phyloP scores from a whole-genome alignment of 2,888 invertebrate species.

The Drosophila meridionalis region DNA sequence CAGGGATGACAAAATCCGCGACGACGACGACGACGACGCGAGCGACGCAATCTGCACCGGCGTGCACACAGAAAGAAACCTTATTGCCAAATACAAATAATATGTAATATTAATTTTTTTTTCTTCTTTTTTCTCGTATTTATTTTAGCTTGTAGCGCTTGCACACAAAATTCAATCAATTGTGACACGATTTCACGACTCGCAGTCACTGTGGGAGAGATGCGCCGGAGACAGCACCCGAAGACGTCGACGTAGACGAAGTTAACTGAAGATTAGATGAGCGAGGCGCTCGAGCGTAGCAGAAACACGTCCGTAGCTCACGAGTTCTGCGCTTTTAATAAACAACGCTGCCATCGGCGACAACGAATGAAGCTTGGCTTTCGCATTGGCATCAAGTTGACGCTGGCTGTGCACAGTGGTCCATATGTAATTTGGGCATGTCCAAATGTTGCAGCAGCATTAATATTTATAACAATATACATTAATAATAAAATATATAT shows the following conservation, averaged over 20 bases:
- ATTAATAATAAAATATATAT: no score
- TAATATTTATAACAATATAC: background rate
- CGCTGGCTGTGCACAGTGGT: conserved; percentile 44
- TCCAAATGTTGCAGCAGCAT: background rate
- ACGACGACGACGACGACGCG: conserved; percentile 23
- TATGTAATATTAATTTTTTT: conserved; percentile 67
- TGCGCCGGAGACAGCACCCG: conserved; percentile 38
- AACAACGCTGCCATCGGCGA: conserved; percentile 67
- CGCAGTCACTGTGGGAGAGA: conserved; percentile 37
- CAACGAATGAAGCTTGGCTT: conserved; percentile 66
- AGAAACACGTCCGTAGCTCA: conserved; percentile 82
- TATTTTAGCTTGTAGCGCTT: conserved; percentile 46
- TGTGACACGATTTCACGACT: conserved; percentile 79
- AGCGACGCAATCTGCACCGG: conserved; percentile 48
- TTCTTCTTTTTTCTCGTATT: conserved; percentile 43
- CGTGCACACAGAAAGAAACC: conserved; percentile 49
- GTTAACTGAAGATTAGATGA: conserved; percentile 45
- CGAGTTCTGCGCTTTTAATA: conserved; percentile 83
- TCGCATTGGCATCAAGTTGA: conserved; percentile 32
- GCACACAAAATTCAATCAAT: conserved; percentile 71
- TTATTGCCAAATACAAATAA: conserved; percentile 75
- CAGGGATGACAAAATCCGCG: conserved; percentile 56
- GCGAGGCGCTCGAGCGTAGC: conserved; percentile 68
- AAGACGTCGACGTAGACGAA: conserved; percentile 28
- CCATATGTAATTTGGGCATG: background rate